phyloP scores from a whole-genome alignment of 2,113 vertebrate genomes.

The Pituophis catenifer region DNA sequence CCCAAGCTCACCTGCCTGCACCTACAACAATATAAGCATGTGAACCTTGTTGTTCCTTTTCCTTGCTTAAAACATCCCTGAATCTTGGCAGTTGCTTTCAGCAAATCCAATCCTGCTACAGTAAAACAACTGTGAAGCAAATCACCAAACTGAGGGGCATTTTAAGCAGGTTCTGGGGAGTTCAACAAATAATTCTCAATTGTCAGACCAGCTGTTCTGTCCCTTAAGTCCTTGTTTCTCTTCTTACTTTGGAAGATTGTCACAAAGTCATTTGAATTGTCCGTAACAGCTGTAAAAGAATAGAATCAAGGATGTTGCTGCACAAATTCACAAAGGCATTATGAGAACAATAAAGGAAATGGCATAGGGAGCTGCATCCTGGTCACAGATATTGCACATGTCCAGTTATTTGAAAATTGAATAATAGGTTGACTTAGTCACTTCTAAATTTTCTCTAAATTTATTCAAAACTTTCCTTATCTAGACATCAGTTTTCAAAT shows the following conservation, averaged over 20 bases:
- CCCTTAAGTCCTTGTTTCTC: constrained; percentile 9
- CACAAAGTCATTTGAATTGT: background rate
- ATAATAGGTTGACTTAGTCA: rapidly evolving
- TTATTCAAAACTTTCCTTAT: background rate
- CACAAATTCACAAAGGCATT: background rate
- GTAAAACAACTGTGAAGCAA: rapidly evolving
- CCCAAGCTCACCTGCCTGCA: background rate
- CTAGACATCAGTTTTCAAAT: background rate
- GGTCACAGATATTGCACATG: background rate
- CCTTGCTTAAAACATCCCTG: background rate
- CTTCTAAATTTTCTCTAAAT: rapidly evolving
- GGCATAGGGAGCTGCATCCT: background rate
- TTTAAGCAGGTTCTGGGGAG: background rate
- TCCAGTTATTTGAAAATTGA: background rate
- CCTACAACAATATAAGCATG: background rate
- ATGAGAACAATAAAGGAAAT: background rate
- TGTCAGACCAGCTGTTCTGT: constrained; percentile 53
- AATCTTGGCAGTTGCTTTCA: background rate
- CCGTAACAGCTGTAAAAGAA: constrained; percentile 1
- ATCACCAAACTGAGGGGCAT: constrained; percentile 11
- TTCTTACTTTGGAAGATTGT: constrained; percentile 12
- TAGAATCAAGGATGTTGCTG: constrained; percentile 33
- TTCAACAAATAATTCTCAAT: constrained; percentile 59
- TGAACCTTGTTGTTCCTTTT: background rate
- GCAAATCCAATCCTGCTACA: background rate